Percentiles rank a stretch among this genome's conserved stretches.
These are phyloP conservation scores for Etheostoma spectabile DNA, from an alignment of 2,113 vertebrate species.

Conservation along the genomic window DNA sequence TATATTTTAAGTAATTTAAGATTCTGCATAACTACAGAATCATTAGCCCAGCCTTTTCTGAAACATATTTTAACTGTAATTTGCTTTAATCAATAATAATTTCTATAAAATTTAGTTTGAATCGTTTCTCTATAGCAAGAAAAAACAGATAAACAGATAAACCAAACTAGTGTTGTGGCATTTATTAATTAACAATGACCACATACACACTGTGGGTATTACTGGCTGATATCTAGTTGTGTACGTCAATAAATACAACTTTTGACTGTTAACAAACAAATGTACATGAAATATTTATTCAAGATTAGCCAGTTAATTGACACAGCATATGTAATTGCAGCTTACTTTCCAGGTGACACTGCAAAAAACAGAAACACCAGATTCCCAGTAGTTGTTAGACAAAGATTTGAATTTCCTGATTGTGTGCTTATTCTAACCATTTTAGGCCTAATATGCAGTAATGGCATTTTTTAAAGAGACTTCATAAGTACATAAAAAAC, in stretches of 20 bases:
- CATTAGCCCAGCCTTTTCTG: not conserved
- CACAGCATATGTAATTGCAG: too few species aligned
- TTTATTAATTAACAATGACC: not conserved
- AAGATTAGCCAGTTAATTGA: not conserved
- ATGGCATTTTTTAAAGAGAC: not conserved
- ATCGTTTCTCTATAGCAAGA: not conserved
- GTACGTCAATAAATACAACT: not conserved
- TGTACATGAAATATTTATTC: not conserved
- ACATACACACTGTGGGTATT: not conserved
- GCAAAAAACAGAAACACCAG: not conserved
- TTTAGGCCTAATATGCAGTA: not conserved
- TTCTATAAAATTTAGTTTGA: not conserved
- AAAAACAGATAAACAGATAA: not conserved
- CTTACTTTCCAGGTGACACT: not conserved
- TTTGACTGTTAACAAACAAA: not conserved
- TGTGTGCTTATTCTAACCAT: not conserved
- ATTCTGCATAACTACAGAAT: not conserved
- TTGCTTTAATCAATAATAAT: not conserved
- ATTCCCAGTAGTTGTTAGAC: not conserved
- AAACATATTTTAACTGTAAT: slow-evolving; percentile 3
- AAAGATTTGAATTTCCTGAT: not conserved
- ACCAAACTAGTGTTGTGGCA: slow-evolving; percentile 2
- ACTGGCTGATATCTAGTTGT: not conserved
- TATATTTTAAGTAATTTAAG: slow-evolving; percentile 4
- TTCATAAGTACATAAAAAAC: not conserved